A percentile compares a stretch with the other conserved stretches of the same genome.
Evolutionary conservation across 2,113 vertebrate genomes (phyloP).

Genomic region (Motacilla tschutschensis): DNA sequence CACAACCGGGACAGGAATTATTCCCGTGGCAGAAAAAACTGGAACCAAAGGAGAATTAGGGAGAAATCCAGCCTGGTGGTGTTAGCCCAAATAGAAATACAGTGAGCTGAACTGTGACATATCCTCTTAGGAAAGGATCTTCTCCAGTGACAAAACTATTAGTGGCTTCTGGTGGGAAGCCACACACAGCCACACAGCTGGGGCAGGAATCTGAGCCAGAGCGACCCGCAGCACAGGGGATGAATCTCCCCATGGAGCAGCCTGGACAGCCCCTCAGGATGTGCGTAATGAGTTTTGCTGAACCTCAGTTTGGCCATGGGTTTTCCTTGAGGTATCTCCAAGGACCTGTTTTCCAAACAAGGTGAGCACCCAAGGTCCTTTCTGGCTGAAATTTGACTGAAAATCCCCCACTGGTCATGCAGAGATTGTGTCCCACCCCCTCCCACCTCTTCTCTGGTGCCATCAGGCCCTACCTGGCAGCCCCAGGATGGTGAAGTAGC

Average conservation of each 20-base stretch:
- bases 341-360: not conserved
- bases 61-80: slow-evolving; percentile 30
- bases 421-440: rapidly evolving
- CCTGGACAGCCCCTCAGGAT: not conserved
- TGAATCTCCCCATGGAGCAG: rapidly evolving
- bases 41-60: slow-evolving; percentile 51
- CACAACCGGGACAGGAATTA: not conserved
- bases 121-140: slow-evolving; percentile 41
- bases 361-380: rapidly evolving
- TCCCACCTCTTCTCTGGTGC: not conserved
- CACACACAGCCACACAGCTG: not conserved
- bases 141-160: not conserved
- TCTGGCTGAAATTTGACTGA: rapidly evolving
- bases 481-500: slow-evolving; percentile 88
- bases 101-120: slow-evolving; percentile 38
- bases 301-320: not conserved
- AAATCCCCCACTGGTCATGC: rapidly evolving
- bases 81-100: not conserved
- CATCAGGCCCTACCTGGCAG: slow-evolving; percentile 80
- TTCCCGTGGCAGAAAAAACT: not conserved
- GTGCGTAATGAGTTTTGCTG: not conserved
- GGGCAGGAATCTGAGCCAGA: not conserved
- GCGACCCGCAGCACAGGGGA: rapidly evolving
- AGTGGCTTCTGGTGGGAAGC: not conserved
- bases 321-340: not conserved